Percentiles rank a stretch among this genome's conserved stretches.
Conservation (phyloP, 2,888 invertebrate genomes). For the Meiosimyza decipiens region DNA sequence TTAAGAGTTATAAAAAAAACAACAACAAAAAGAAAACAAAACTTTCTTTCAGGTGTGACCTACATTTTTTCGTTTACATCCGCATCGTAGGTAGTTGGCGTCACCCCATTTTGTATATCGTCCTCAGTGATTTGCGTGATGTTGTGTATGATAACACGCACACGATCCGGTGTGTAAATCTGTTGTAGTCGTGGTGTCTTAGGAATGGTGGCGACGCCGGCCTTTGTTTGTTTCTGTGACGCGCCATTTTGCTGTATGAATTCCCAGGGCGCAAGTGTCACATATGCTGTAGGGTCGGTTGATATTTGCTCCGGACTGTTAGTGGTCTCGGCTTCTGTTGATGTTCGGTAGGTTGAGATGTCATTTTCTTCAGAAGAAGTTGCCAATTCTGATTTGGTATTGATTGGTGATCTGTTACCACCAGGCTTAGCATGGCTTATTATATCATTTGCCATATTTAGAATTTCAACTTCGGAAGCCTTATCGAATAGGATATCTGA, state of each 20-base stretch:
- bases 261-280: constrained; percentile 58
- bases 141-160: constrained; percentile 77
- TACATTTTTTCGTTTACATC: constrained; percentile 63
- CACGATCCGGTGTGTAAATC: constrained; percentile 64
- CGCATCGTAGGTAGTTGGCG: constrained; percentile 49
- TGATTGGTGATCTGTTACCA: constrained; percentile 31
- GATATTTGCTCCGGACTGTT: neutral
- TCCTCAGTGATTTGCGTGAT: constrained; percentile 70
- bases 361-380: constrained; percentile 52
- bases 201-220: constrained; percentile 40
- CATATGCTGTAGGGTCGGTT: constrained; percentile 41
- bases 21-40: neutral
- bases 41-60: neutral
- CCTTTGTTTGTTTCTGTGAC: constrained; percentile 53
- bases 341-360: constrained; percentile 24
- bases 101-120: constrained; percentile 59
- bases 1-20: neutral
- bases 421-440: constrained; percentile 45
- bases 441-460: constrained; percentile 49
- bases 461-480: constrained; percentile 51
- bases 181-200: constrained; percentile 44
- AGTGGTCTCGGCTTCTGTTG: constrained; percentile 36
- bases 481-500: constrained; percentile 27
- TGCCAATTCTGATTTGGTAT: constrained; percentile 52
- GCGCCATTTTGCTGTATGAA: constrained; percentile 58